Conservation (phyloP, 1,140 invertebrate species). For the Cyrtorhinus lividipennis region DNA sequence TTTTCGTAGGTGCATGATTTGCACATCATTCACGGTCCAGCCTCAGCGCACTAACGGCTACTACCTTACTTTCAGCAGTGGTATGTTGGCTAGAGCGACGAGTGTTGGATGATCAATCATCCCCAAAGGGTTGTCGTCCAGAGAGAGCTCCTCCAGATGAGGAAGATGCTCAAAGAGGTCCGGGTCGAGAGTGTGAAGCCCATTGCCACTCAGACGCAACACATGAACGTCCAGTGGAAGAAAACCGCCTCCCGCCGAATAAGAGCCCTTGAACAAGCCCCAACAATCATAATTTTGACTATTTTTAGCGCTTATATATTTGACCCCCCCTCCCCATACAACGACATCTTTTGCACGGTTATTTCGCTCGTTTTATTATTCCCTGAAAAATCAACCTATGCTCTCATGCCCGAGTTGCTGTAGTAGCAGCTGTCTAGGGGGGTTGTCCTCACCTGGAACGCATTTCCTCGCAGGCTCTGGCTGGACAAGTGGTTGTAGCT, state of each 20-base stretch:
- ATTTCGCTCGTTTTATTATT: no score
- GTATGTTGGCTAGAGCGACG: slow-evolving; percentile 43
- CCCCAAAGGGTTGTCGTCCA: slow-evolving; percentile 48
- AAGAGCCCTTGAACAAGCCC: slow-evolving; percentile 41
- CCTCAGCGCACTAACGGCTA: no score
- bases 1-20: no score
- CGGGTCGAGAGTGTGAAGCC: slow-evolving; percentile 44
- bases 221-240: slow-evolving; percentile 41
- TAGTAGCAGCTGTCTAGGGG: no score
- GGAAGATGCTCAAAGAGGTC: slow-evolving; percentile 55
- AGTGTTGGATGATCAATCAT: slow-evolving; percentile 41
- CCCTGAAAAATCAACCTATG: no score
- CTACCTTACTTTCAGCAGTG: slow-evolving; percentile 39
- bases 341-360: no score
- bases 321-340: no score
- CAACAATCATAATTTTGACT: not conserved
- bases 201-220: slow-evolving; percentile 47
- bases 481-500: slow-evolving; percentile 46
- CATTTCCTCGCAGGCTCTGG: slow-evolving; percentile 38
- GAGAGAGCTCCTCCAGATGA: slow-evolving; percentile 42
- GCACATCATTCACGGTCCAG: no score
- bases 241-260: slow-evolving; percentile 34
- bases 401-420: no score
- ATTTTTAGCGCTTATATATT: no score
- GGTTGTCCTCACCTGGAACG: slow-evolving; percentile 52